Evolutionary conservation across 2,888 invertebrate species (phyloP).

Genomic region (Tryphoninae sp.): DNA sequence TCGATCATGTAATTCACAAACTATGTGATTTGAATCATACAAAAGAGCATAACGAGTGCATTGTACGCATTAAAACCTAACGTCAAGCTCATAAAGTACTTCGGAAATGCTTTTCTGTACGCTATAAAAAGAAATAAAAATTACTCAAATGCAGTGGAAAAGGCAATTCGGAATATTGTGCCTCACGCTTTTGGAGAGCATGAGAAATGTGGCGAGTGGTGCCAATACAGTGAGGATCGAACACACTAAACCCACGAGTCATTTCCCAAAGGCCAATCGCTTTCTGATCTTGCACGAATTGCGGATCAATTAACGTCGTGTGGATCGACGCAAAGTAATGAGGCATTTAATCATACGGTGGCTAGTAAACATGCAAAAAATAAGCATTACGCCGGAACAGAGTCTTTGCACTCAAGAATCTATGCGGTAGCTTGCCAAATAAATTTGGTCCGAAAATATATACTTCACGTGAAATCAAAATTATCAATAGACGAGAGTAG

Average conservation of each 20-base stretch:
- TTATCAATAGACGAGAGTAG: background rate
- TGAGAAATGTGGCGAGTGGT: conserved; percentile 58
- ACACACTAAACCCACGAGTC: conserved; percentile 2
- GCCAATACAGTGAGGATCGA: conserved; percentile 26
- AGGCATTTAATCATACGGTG: conserved; percentile 58
- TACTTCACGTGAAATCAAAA: conserved; percentile 13
- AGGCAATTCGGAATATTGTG: conserved; percentile 53
- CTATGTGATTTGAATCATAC: conserved; percentile 56
- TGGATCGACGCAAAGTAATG: conserved; percentile 63
- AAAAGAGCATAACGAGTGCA: conserved; percentile 31
- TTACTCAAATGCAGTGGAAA: conserved; percentile 19
- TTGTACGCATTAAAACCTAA: conserved; percentile 35
- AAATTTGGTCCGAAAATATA: conserved; percentile 36
- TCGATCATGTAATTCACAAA: conserved; percentile 38
- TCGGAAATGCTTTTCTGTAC: conserved; percentile 37
- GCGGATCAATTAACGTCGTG: conserved; percentile 60
- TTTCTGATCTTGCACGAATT: conserved; percentile 53
- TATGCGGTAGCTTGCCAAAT: too few species aligned
- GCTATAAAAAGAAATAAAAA: conserved; percentile 50
- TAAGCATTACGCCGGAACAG: conserved; percentile 60
- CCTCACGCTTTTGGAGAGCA: conserved; percentile 61
- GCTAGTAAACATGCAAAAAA: conserved; percentile 60
- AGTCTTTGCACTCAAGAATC: conserved; percentile 28
- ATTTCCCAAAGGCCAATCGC: conserved; percentile 26
- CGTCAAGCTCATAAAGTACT: conserved; percentile 38